A percentile compares a stretch with the other conserved stretches of the same genome.
phyloP scores from a whole-genome alignment of 2,113 vertebrate species.

The Nipponia nippon region DNA sequence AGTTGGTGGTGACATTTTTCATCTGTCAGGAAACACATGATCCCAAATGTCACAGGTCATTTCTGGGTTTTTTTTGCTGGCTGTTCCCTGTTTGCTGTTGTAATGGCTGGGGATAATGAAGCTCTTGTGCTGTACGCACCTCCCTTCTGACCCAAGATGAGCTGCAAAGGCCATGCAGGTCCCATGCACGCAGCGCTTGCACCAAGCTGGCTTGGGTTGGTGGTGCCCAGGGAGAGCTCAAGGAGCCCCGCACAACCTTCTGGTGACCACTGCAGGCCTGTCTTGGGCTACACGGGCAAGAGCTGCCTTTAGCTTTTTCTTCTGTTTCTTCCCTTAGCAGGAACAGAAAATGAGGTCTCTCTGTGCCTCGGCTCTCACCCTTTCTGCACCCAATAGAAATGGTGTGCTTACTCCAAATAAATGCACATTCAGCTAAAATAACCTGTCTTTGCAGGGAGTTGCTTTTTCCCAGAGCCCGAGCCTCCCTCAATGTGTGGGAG shows the following conservation, averaged over 20 bases:
- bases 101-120: background rate
- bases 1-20: constrained; percentile 16
- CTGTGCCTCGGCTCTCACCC: background rate
- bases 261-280: background rate
- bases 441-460: background rate
- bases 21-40: background rate
- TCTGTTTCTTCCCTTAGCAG: background rate
- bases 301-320: background rate
- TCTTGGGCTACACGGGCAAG: background rate
- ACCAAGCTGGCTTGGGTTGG: background rate
- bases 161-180: fast-evolving
- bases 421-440: background rate
- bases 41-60: constrained; percentile 8
- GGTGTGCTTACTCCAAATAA: background rate
- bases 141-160: background rate
- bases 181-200: fast-evolving
- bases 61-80: background rate
- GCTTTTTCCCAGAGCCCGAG: background rate
- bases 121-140: background rate
- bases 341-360: background rate
- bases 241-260: background rate
- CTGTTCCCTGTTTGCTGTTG: background rate
- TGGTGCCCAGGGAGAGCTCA: background rate
- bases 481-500: background rate
- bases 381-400: background rate